These are phyloP conservation scores for Meles meles DNA, from an alignment of 2,113 vertebrate species.

Conservation along the genomic window DNA sequence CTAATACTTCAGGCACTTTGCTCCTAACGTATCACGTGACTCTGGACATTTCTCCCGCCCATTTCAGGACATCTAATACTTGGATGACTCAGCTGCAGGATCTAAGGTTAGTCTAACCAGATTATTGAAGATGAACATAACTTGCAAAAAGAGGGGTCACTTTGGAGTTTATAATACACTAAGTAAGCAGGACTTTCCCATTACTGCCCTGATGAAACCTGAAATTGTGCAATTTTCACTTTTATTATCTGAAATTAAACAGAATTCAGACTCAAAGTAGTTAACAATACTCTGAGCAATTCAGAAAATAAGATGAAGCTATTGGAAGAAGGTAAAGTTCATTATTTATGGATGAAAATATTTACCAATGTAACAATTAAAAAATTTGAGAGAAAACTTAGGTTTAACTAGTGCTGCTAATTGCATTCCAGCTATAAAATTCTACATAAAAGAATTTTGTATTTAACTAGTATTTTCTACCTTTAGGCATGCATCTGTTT, in stretches of 20 bases:
- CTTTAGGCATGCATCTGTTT: background rate
- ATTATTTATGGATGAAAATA: background rate
- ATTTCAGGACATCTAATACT: conserved; percentile 45
- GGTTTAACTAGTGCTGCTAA: background rate
- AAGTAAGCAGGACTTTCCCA: background rate
- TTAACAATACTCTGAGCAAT: conserved; percentile 31
- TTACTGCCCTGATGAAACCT: conserved; percentile 15
- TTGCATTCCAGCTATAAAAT: background rate
- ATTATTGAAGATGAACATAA: conserved; percentile 48
- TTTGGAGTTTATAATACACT: background rate
- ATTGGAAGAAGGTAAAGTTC: background rate
- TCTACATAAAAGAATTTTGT: background rate
- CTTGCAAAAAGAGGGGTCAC: background rate
- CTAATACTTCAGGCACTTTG: background rate
- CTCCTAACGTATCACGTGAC: background rate
- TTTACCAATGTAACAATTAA: background rate
- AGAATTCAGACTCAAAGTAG: background rate
- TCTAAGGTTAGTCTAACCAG: background rate
- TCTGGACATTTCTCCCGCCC: conserved; percentile 42
- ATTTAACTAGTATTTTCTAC: background rate
- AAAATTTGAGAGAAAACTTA: background rate
- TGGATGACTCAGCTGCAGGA: conserved; percentile 46
- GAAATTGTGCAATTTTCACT: background rate
- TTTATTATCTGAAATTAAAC: conserved; percentile 63
- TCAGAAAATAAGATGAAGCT: conserved; percentile 30